These are phyloP conservation scores for Pyrochroa serraticornis DNA, from an alignment of 2,888 invertebrate genomes.

Conservation along the genomic window DNA sequence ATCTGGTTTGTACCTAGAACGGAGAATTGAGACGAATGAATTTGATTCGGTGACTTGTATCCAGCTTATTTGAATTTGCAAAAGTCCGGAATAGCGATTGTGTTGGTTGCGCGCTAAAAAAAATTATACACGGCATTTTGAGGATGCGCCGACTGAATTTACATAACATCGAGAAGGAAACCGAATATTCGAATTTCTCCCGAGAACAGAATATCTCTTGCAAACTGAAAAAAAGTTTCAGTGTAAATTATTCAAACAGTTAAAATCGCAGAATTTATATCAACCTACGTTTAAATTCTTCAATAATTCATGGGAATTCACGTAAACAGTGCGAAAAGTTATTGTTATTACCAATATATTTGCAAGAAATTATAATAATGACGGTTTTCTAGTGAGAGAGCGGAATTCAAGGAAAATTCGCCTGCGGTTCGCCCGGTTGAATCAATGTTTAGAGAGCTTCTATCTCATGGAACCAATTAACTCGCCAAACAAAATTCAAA, in stretches of 20 bases:
- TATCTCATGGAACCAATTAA: not conserved
- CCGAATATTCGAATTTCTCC: slow-evolving; percentile 35
- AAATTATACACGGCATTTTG: slow-evolving; percentile 14
- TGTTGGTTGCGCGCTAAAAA: slow-evolving; percentile 16
- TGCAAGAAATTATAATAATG: slow-evolving; percentile 5
- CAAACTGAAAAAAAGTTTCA: slow-evolving; percentile 30
- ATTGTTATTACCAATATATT: slow-evolving; percentile 12
- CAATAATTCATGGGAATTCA: slow-evolving; percentile 31
- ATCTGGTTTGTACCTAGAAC: too few species aligned
- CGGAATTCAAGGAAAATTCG: not conserved
- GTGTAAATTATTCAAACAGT: slow-evolving; percentile 38
- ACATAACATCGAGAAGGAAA: slow-evolving; percentile 33
- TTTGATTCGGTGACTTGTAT: slow-evolving; percentile 3
- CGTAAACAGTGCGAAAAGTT: slow-evolving; percentile 22
- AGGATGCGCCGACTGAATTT: slow-evolving; percentile 25
- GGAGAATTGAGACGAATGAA: not conserved
- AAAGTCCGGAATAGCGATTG: not conserved
- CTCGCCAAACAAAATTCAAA: not conserved
- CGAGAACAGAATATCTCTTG: slow-evolving; percentile 27
- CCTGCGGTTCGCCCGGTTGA: not conserved
- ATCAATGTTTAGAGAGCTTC: not conserved
- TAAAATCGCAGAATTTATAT: slow-evolving; percentile 32
- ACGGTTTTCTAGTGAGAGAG: not conserved
- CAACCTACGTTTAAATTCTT: slow-evolving; percentile 29
- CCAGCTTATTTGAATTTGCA: too few species aligned